Evolutionary conservation across 2,113 vertebrate species (phyloP), one percentile per base, ranked within the genome.

Genomic region (Seriola aureovittata): DNA sequence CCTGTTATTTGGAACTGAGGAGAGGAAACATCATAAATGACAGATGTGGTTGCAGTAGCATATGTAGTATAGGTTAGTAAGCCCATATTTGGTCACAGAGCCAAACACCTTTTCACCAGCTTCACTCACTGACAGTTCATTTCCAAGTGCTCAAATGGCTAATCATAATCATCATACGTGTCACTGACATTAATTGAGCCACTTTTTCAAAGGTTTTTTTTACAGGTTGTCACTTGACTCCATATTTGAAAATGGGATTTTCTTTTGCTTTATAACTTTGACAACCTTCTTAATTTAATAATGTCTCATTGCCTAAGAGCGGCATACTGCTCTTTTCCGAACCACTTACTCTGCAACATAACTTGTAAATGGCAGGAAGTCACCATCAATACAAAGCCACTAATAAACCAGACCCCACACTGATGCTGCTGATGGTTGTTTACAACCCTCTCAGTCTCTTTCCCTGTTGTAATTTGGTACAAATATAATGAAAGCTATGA

Each of bases 301-400:
- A 62, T 46, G 14, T 19, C 59, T 29, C 17, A 60, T 36, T 57
- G 34, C 40, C 32, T 29, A 48, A 55, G 42, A 71, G 19, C 0
- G 2, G 23, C 58, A 16, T 69, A 11, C 36, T 71, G 72, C 40
- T 48, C 73, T 65, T 63, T 32, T 58, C 1, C 1, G 3, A 48
- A 42, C 59, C 57, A 73, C 70, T 64, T 62, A 74, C 63, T 59
- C 34, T 54, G 29, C 14, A 0, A 42, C 57, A 65, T 67, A 71
- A 80, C 68, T 73, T 69, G 25, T 58, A 65, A 76, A 80, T 65
- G 55, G 62, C 12, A 66, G 76, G 10, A 64, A 81, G 66, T 75
- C 42, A n/a, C 34, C 34, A 65, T 52, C 60, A 48, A 70, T 87
- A 72, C 13, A 29, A 59, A 54, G 34, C 40, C 57, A 87, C 13